Conservation (phyloP, 1,140 invertebrate genomes). For the Leptonema lineaticorne region DNA sequence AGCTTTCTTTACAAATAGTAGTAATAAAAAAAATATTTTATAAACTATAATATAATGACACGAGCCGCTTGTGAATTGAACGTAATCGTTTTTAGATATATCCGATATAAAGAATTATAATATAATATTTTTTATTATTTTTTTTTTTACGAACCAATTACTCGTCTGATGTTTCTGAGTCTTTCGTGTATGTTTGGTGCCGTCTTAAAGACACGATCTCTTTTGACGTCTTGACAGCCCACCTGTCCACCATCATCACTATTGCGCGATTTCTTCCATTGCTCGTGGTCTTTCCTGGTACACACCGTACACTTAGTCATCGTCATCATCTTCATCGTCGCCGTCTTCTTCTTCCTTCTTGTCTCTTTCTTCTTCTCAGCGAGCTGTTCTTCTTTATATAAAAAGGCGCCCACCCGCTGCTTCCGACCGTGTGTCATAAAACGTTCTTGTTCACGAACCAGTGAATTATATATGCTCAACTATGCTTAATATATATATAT, state of each 20-base stretch:
- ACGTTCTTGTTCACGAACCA: conserved; percentile 4
- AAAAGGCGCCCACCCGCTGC: neutral
- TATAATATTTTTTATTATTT: no score
- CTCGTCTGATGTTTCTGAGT: neutral
- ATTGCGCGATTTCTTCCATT: neutral
- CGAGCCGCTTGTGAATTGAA: no score
- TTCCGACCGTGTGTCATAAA: neutral
- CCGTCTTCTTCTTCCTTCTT: neutral
- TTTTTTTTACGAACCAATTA: neutral
- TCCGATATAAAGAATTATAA: no score
- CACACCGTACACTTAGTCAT: neutral
- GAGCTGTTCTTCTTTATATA: no score
- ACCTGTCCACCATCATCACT: conserved; percentile 13
- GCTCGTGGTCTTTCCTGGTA: neutral
- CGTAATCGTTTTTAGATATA: no score
- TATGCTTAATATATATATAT: no score
- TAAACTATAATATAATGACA: no score
- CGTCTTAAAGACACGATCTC: neutral
- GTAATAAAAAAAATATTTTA: no score
- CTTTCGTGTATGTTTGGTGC: neutral
- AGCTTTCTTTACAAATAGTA: no score
- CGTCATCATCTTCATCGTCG: neutral
- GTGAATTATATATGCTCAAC: neutral
- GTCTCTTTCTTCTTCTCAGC: no score
- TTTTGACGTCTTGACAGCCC: neutral